phyloP scores from a whole-genome alignment of 2,888 invertebrate species.

The Phytoseiulus persimilis region DNA sequence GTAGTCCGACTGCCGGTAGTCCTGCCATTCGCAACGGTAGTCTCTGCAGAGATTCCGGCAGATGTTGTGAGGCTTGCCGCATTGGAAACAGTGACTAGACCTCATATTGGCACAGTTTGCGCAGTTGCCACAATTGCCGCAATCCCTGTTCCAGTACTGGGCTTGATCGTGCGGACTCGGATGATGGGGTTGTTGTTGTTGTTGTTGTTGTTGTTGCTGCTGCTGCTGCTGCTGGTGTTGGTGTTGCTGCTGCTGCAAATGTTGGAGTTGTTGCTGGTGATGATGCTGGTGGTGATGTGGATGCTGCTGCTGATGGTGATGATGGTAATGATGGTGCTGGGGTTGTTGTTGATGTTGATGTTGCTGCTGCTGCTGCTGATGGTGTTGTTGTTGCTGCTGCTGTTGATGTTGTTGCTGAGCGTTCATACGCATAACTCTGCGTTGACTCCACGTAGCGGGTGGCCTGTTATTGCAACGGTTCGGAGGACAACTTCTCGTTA shows the following conservation, averaged over 20 bases:
- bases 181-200: neutral
- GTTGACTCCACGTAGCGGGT: constrained; percentile 42
- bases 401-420: constrained; percentile 55
- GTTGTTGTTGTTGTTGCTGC: constrained; percentile 43
- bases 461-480: constrained; percentile 23
- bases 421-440: constrained; percentile 40
- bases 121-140: constrained; percentile 30
- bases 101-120: constrained; percentile 35
- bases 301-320: constrained; percentile 37
- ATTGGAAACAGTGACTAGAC: constrained; percentile 37
- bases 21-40: constrained; percentile 17
- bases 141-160: constrained; percentile 10
- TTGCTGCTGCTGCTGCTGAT: neutral
- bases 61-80: constrained; percentile 35
- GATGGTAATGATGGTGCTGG: constrained; percentile 43
- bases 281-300: constrained; percentile 8
- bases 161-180: constrained; percentile 1
- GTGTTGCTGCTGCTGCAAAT: constrained; percentile 24
- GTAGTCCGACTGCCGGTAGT: constrained; percentile 34
- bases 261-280: constrained; percentile 36
- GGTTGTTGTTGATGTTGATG: constrained; percentile 43
- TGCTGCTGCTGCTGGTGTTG: neutral
- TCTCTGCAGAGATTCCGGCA: constrained; percentile 21
- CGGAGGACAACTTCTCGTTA: constrained; percentile 40
- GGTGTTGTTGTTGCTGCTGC: constrained; percentile 39